phyloP scores from a whole-genome alignment of 2,797 vertebrate genomes.

The Xerus rutilus region DNA sequence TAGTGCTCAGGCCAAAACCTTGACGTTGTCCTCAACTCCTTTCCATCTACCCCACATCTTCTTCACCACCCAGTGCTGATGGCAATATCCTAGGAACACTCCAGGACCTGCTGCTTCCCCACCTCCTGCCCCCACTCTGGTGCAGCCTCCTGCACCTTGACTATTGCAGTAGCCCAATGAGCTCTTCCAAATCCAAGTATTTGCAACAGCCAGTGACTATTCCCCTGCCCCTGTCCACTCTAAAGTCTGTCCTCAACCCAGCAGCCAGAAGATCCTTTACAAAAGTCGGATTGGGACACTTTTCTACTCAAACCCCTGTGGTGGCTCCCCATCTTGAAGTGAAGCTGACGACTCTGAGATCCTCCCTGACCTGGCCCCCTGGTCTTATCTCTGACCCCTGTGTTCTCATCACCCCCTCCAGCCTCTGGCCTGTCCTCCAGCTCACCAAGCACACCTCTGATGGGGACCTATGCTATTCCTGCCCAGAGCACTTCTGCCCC shows the following conservation, averaged over 20 bases:
- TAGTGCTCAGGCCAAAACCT: neutral
- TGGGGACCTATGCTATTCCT: neutral
- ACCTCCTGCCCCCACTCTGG: too few species aligned
- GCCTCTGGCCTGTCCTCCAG: neutral
- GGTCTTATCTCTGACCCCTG: neutral
- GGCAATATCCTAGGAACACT: neutral
- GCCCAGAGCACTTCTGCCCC: neutral
- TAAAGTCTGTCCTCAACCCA: neutral
- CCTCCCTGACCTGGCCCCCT: neutral
- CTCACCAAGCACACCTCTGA: neutral
- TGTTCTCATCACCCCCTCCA: neutral
- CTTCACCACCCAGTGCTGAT: neutral
- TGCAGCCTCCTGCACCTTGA: neutral
- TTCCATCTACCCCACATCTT: neutral
- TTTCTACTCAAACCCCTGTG: neutral
- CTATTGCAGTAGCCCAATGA: neutral
- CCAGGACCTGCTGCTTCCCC: neutral
- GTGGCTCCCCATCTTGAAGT: neutral
- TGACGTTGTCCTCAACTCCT: neutral
- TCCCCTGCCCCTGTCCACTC: neutral
- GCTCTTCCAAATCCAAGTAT: neutral
- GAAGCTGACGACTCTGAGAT: neutral
- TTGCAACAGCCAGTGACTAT: neutral
- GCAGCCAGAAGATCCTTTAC: neutral
- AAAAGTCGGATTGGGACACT: neutral